phyloP scores from a whole-genome alignment of 2,888 invertebrate genomes.

The Ashinkailepas kermadecensis region DNA sequence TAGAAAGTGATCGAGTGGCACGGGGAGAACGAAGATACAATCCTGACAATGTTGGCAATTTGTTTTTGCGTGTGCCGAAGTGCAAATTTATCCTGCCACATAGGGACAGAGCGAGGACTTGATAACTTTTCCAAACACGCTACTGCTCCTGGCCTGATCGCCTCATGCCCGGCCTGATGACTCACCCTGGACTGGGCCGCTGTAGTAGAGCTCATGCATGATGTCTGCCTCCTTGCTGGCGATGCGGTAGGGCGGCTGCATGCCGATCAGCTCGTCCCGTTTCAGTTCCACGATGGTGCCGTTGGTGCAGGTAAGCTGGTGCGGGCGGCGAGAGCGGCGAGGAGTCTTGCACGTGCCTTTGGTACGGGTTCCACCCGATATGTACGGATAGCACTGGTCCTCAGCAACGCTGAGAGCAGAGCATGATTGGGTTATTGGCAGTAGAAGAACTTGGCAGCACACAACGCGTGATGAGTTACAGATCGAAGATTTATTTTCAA shows the following conservation, averaged over 20 bases:
- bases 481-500: too few relatives aligned
- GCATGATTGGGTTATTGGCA: neutral
- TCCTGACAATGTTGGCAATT: too few relatives aligned
- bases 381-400: slow-evolving; percentile 74
- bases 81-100: too few relatives aligned
- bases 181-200: slow-evolving; percentile 86
- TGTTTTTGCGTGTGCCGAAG: too few relatives aligned
- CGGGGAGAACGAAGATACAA: too few relatives aligned
- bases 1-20: too few relatives aligned
- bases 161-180: neutral
- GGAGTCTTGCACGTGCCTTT: slow-evolving; percentile 58
- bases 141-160: too few relatives aligned
- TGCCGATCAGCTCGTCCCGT: slow-evolving; percentile 37
- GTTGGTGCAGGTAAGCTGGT: slow-evolving; percentile 29
- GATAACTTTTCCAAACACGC: too few relatives aligned
- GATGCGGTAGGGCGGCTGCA: slow-evolving; percentile 61
- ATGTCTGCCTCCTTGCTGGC: slow-evolving; percentile 60
- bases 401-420: slow-evolving; percentile 61
- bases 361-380: slow-evolving; percentile 50
- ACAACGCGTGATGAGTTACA: too few relatives aligned
- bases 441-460: too few relatives aligned
- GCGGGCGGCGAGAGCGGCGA: slow-evolving; percentile 37
- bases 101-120: too few relatives aligned
- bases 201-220: slow-evolving; percentile 80
- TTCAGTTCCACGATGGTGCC: slow-evolving; percentile 36